Evolutionary conservation across 2,888 invertebrate genomes (phyloP), one percentile per base, ranked within the genome.

Genomic region (Steromphala cineraria): DNA sequence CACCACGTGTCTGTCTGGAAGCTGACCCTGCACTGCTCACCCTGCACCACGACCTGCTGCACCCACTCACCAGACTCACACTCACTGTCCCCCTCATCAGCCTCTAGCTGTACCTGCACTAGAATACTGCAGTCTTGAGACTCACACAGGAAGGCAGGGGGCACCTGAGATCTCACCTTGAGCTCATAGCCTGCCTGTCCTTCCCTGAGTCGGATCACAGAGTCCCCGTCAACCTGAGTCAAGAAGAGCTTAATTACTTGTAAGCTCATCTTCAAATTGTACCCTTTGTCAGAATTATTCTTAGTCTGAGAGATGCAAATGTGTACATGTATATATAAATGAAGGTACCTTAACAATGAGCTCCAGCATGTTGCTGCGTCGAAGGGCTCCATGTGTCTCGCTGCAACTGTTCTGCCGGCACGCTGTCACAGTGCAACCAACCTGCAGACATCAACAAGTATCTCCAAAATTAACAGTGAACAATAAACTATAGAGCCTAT

Each of bases 81-180:
- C 21, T n/a, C 19, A n/a, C 82, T 62, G 13, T 83, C 82, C 46
- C 67, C 67, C 10, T 78, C 53, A 10, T 81, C 46, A 0, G 31
- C 15, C 10, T 62, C 78, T 0, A 85, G 75, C n/a, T 56, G 31
- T 2, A 74, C 76, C 17, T 53, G 24, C 28, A 87, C 71, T 5
- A 79, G 31, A 0, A 87, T 56, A 13, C 55, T 52, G 62, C 88
- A 87, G 79, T 56, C 80, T 15, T 53, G 10, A 3, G 80, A 31
- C 31, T 82, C 75, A 78, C 89, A 89, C 28, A 86, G 53, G 75
- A 88, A 88, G 13, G 85, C 79, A 19, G 88, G 87, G 19, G 89
- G 89, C 17, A 82, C 78, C n/a, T 81, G 80, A 21, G 79, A 78
- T 36, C 40, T 52, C 7, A 84, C 71, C 2, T 28, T 78, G 4